A percentile compares a stretch with the other conserved stretches of the same genome.
Conservation (phyloP, 2,113 vertebrate species). For the Pogona vitticeps region DNA sequence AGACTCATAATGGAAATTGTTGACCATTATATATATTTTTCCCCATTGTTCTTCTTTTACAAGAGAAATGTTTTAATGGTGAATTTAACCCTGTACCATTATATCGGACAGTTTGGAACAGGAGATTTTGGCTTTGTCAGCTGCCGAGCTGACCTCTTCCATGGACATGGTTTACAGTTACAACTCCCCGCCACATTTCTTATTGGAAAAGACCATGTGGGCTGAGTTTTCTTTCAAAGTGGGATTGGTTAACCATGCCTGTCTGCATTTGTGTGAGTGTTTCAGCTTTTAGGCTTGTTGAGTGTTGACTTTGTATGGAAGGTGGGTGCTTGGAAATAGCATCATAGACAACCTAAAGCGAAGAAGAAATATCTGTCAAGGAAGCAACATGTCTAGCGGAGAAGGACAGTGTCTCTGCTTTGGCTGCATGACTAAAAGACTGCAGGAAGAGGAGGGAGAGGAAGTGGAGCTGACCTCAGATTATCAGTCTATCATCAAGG, state of each 20-base stretch:
- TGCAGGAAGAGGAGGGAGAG: no score
- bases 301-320: no score
- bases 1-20: background rate
- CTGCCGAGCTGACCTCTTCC: background rate
- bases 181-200: background rate
- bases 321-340: no score
- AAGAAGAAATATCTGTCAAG: no score
- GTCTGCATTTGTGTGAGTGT: no score
- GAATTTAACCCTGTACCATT: background rate
- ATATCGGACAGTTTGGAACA: background rate
- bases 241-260: background rate
- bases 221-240: background rate
- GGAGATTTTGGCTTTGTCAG: background rate
- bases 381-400: no score
- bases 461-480: no score
- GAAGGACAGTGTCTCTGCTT: no score
- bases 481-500: no score
- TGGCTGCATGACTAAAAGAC: no score
- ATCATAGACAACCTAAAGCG: no score
- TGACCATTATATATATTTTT: background rate
- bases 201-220: background rate
- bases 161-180: background rate
- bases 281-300: no score
- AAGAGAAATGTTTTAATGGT: background rate
- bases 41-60: background rate